Evolutionary conservation across 2,888 invertebrate genomes (phyloP), one percentile per base, ranked within the genome.

Genomic region (Protonemura montana): DNA sequence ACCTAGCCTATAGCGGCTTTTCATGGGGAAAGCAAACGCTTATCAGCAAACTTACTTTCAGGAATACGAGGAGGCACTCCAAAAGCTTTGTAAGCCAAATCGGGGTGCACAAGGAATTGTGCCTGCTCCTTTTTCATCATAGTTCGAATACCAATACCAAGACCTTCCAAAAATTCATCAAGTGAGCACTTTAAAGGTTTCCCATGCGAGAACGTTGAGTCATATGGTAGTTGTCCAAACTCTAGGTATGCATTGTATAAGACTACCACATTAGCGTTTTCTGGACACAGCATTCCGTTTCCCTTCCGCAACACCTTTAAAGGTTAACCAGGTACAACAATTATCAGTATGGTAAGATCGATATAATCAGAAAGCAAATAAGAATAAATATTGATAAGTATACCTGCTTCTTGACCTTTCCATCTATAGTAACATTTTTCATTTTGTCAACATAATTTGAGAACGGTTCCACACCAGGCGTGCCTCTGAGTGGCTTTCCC

Each of bases 71-170:
- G 97, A 21, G 95, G 94, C 88, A 96, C 95, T 0, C 98, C 98
- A 88, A 95, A 89, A 89, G 93, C 92, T 0, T 96, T 96, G 91
- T 94, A 98, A 86, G 96, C 96, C 87, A 95, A 94, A 87, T 95
- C 92, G 85, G 96, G 95, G 7, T 94, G 93, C 29, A 98, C 93
- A 0, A 97, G 91, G 90, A 98, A 97, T 85, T 95, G 92, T 0
- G 98, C 93, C 87, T 94, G 92, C 91, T 98, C 98, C 81, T 94
- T 94, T n/a, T 95, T 93, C 89, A 93, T 91, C 98, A 98, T 98
- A 0, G 96, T 94, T 85, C 92, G 90, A 7, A 98, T 92, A 0
- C 95, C 97, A 6, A 94, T 91, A 88, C 95, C 94, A 16, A 97
- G 90, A 0, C 98, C 98, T 42, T 93, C 93, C 26, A 96, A 88